These are phyloP conservation scores for Leptinotarsa peninsularis DNA, from an alignment of 2,888 invertebrate genomes.

Conservation along the genomic window DNA sequence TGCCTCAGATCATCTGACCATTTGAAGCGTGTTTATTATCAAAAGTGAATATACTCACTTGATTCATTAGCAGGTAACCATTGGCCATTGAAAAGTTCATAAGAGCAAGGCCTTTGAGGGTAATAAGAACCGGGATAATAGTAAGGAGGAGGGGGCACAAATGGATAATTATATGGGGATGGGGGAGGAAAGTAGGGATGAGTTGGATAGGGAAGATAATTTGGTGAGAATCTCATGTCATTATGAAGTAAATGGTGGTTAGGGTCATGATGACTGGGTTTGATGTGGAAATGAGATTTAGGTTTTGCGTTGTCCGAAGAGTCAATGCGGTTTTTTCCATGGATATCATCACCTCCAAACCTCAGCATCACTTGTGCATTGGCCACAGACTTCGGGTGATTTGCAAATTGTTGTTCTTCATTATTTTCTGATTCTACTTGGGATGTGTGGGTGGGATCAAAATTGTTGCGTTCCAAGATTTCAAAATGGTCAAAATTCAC, in stretches of 20 bases:
- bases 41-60: constrained; percentile 30
- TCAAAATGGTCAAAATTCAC: constrained; percentile 58
- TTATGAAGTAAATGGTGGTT: background rate
- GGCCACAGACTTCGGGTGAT: constrained; percentile 48
- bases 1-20: too few relatives aligned
- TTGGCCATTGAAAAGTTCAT: constrained; percentile 39
- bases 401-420: constrained; percentile 19
- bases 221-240: constrained; percentile 7
- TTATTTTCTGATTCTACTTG: constrained; percentile 4
- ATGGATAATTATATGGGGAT: constrained; percentile 43
- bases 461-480: constrained; percentile 56
- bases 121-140: constrained; percentile 36
- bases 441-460: constrained; percentile 36
- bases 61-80: constrained; percentile 24
- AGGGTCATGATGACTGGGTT: background rate
- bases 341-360: constrained; percentile 52
- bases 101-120: background rate
- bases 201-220: constrained; percentile 22
- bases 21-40: too few relatives aligned
- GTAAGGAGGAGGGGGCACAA: constrained; percentile 38
- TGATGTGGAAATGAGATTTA: background rate
- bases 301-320: constrained; percentile 3
- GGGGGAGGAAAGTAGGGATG: constrained; percentile 23
- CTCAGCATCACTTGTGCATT: constrained; percentile 57
- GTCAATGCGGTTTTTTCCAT: constrained; percentile 37